Conservation (phyloP, 2,797 vertebrate genomes). For the Danio choprae region DNA sequence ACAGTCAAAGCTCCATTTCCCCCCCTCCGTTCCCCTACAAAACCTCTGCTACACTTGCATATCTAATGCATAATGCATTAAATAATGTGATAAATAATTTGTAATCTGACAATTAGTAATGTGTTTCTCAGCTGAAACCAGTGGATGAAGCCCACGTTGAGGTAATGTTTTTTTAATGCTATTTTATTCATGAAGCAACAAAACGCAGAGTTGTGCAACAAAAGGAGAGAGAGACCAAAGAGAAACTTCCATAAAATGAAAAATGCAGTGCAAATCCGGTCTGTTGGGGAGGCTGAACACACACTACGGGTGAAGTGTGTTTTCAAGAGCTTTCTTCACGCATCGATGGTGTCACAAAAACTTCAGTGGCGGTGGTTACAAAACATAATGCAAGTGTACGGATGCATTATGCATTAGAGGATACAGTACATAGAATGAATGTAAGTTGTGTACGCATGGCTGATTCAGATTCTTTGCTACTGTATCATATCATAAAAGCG, state of each 20-base stretch:
- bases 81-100: conserved; percentile 74
- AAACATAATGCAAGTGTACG: conserved; percentile 23
- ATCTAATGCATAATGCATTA: conserved; percentile 71
- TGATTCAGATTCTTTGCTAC: conserved; percentile 28
- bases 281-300: not conserved
- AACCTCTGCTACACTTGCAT: conserved; percentile 38
- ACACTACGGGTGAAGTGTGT: conserved; percentile 28
- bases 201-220: conserved; percentile 34
- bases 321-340: conserved; percentile 34
- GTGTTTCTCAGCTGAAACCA: conserved; percentile 40
- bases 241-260: conserved; percentile 28
- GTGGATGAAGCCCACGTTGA: conserved; percentile 38
- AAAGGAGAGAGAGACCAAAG: conserved; percentile 28
- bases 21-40: not conserved
- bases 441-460: conserved; percentile 5
- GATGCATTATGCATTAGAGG: conserved; percentile 51
- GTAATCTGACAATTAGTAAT: conserved; percentile 62
- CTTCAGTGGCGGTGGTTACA: conserved; percentile 14
- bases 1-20: conserved; percentile 34
- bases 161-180: conserved; percentile 64
- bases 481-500: conserved; percentile 9
- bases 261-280: conserved; percentile 16
- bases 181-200: conserved; percentile 45
- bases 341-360: conserved; percentile 46
- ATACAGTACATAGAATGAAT: conserved; percentile 34